Base-by-base conservation (phyloP, 2,113 vertebrate species). In the Corythornis madagascariensis region DNA sequence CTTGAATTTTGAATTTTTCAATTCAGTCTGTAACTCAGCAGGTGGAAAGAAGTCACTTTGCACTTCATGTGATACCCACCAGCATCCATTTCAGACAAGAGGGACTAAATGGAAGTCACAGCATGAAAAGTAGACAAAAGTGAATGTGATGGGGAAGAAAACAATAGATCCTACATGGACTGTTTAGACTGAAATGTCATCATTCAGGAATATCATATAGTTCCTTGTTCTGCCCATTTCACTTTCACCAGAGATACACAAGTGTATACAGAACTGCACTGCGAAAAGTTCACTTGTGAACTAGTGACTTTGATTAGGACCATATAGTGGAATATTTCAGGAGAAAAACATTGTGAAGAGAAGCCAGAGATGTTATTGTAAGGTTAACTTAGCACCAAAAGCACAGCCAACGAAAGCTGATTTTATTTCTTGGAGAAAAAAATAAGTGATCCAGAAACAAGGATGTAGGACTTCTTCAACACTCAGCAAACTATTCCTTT, bases 81-180 rank as follows among this genome's bases (percentile, higher is more conserved):
- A 97, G 97, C 96, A 97, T 97, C 96, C 96, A 97, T 97, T 98
- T 97, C 96, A 97, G 97, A 96, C 72, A 94, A 95, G 93, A 95
- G 75, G 61, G 90, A 90, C 89, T 96, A 91, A 95, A 97, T 84
- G 96, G 94, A 95, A 95, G 94, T 95, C 97, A 93, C 97, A 97
- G 97, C 92, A 90, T 55, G 92, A 97, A 95, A 97, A 95, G 92
- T 45, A 97, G 95, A 92, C 83, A 94, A 60, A 91, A 95, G 29
- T 48, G 88, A 97, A 94, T 8, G 79, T 47, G 91, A 93, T 45
- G 73, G 91, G 40, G 80, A 92, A 95, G 92, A 94, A 97, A 97
- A 97, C 94, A 97, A 94, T 78, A 90, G 91, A 73, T 91, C 86
- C 94, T 92, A 96, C 53, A 86, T 90, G 42, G 89, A 81, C 74